These are phyloP conservation scores for Noctilio leporinus DNA, from an alignment of 2,113 vertebrate genomes.

Conservation along the genomic window DNA sequence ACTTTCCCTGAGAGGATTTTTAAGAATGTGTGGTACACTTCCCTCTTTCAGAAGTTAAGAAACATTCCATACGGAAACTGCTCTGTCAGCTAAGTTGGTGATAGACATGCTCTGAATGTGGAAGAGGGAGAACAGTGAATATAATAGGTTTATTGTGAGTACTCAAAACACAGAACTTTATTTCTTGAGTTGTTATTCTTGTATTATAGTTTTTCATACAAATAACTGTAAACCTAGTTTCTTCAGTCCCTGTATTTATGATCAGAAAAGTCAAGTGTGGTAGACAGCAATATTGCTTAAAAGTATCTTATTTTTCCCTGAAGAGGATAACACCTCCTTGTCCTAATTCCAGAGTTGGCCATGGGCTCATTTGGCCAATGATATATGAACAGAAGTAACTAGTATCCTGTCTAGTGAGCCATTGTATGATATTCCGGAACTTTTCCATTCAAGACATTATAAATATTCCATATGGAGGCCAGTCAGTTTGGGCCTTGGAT, in stretches of 20 bases:
- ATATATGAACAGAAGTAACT: background rate
- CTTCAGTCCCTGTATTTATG: background rate
- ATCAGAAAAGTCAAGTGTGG: background rate
- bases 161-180: background rate
- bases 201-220: background rate
- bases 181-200: background rate
- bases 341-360: background rate
- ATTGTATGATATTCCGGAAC: fast-evolving
- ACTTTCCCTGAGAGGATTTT: background rate
- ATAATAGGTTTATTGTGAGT: background rate
- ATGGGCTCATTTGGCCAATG: background rate
- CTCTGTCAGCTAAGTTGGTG: background rate
- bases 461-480: background rate
- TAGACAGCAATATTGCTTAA: background rate
- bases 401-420: background rate
- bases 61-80: background rate
- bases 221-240: background rate
- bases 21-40: background rate
- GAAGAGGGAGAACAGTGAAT: background rate
- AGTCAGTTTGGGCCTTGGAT: background rate
- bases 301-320: background rate
- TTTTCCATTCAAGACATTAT: background rate
- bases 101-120: background rate
- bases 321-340: background rate
- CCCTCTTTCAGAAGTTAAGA: background rate